These are phyloP conservation scores for Catamblyrhynchus diadema DNA, from an alignment of 2,797 vertebrate species.

Conservation along the genomic window DNA sequence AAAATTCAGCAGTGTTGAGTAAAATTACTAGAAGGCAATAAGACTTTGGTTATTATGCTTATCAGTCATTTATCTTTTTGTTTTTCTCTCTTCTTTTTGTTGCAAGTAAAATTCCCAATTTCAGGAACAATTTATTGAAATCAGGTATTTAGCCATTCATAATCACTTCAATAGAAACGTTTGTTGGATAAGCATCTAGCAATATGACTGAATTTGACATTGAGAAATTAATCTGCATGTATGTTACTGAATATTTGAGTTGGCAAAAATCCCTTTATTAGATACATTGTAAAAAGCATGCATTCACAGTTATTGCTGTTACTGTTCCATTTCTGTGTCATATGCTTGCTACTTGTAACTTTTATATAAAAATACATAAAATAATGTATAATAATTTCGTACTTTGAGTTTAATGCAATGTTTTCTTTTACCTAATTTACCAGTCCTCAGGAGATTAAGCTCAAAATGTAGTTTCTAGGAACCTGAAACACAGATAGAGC, in stretches of 20 bases:
- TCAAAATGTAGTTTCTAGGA: not conserved
- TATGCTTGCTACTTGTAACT: slow-evolving; percentile 81
- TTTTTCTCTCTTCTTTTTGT: slow-evolving; percentile 26
- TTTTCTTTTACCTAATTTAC: slow-evolving; percentile 65
- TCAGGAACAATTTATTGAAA: slow-evolving; percentile 75
- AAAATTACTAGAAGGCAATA: slow-evolving; percentile 78
- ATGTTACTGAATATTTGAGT: slow-evolving; percentile 73
- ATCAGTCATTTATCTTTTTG: slow-evolving; percentile 34
- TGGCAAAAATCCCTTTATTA: slow-evolving; percentile 70
- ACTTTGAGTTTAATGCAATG: slow-evolving; percentile 73
- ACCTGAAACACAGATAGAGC: not conserved
- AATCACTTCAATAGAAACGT: slow-evolving; percentile 58
- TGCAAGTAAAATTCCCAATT: slow-evolving; percentile 63
- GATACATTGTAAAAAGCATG: slow-evolving; percentile 85
- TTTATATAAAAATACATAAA: slow-evolving; percentile 79
- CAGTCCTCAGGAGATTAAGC: not conserved
- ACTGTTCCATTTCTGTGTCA: slow-evolving; percentile 74
- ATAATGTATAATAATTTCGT: slow-evolving; percentile 78
- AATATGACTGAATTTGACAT: slow-evolving; percentile 72
- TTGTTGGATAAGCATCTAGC: slow-evolving; percentile 71
- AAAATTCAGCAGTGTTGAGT: slow-evolving; percentile 72
- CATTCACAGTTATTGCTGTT: slow-evolving; percentile 71
- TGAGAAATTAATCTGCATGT: slow-evolving; percentile 74
- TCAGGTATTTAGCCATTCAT: slow-evolving; percentile 67
- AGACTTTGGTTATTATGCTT: slow-evolving; percentile 70